Evolutionary conservation across 1,140 invertebrate species (phyloP).

Genomic region (Orchestia grillus): DNA sequence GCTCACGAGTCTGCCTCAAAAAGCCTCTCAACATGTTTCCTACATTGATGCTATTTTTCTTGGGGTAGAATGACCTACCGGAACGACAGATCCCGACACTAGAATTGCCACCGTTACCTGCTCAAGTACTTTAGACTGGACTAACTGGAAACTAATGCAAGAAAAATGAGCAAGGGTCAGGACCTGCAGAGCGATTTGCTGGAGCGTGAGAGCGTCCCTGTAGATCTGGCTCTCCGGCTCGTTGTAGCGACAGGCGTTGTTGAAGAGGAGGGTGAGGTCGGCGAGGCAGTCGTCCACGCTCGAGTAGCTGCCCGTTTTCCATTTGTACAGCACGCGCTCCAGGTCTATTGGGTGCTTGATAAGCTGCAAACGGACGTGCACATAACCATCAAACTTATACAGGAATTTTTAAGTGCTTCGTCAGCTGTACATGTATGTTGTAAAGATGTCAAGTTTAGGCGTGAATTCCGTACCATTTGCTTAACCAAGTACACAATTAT

Average conservation of each 20-base stretch:
- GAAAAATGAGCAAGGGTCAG: not conserved
- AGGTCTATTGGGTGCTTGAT: constrained; percentile 98
- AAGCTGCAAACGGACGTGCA: constrained; percentile 78
- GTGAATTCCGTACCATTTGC: too few relatives aligned
- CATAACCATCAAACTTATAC: too few relatives aligned
- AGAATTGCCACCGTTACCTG: not conserved
- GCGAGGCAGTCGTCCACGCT: constrained; percentile 90
- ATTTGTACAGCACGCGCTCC: constrained; percentile 91
- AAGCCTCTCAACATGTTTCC: too few relatives aligned
- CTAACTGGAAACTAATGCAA: not conserved
- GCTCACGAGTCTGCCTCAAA: not conserved
- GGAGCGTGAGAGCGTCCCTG: constrained; percentile 95
- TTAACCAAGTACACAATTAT: too few relatives aligned
- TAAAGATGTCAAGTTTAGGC: too few relatives aligned
- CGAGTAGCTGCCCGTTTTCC: constrained; percentile 84
- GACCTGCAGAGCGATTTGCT: constrained; percentile 87
- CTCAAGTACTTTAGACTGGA: not conserved
- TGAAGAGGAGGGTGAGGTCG: constrained; percentile 97
- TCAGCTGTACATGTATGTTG: too few relatives aligned
- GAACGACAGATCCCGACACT: too few relatives aligned
- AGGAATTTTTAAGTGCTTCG: too few relatives aligned
- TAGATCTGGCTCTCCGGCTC: constrained; percentile 99
- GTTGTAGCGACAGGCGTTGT: constrained; percentile 99
- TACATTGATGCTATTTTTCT: too few relatives aligned
- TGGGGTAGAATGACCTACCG: too few relatives aligned